These are phyloP conservation scores for Notothenia coriiceps DNA, from an alignment of 2,113 vertebrate species.

Conservation along the genomic window DNA sequence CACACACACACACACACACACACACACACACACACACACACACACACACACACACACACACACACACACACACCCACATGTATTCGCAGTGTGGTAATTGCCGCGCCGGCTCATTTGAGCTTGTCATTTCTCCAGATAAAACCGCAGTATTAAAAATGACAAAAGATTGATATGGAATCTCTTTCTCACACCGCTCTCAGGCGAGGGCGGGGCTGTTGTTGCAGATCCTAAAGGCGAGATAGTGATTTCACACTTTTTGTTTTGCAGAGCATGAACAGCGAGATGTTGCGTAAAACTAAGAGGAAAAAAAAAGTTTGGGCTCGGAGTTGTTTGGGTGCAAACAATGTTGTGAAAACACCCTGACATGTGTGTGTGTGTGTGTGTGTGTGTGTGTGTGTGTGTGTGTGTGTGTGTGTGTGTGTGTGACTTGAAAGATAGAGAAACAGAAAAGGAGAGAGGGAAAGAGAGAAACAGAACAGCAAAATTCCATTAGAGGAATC, in stretches of 20 bases:
- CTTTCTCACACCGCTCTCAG: slow-evolving; percentile 25
- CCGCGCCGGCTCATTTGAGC: slow-evolving; percentile 74
- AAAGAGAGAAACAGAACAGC: slow-evolving; percentile 26
- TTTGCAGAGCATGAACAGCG: slow-evolving; percentile 49
- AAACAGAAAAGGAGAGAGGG: background rate
- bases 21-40: background rate
- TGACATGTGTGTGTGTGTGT: slow-evolving; percentile 53
- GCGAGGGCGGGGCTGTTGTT: slow-evolving; percentile 58
- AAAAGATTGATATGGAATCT: slow-evolving; percentile 76
- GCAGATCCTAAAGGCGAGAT: slow-evolving; percentile 66
- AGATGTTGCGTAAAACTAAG: slow-evolving; percentile 49
- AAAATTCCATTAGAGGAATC: slow-evolving; percentile 77
- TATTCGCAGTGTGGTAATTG: slow-evolving; percentile 71
- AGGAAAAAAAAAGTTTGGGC: slow-evolving; percentile 32
- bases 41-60: slow-evolving; percentile 31
- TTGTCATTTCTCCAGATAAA: slow-evolving; percentile 75
- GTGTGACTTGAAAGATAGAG: slow-evolving; percentile 38
- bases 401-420: slow-evolving; percentile 62
- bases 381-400: slow-evolving; percentile 45
- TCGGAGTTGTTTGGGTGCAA: slow-evolving; percentile 56
- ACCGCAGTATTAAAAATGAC: slow-evolving; percentile 79
- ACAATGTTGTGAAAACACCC: slow-evolving; percentile 34
- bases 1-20: slow-evolving; percentile 31
- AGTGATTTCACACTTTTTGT: slow-evolving; percentile 69
- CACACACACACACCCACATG: slow-evolving; percentile 26